Evolutionary conservation across 1,140 invertebrate species (phyloP).

Genomic region (Plutomurus gul): DNA sequence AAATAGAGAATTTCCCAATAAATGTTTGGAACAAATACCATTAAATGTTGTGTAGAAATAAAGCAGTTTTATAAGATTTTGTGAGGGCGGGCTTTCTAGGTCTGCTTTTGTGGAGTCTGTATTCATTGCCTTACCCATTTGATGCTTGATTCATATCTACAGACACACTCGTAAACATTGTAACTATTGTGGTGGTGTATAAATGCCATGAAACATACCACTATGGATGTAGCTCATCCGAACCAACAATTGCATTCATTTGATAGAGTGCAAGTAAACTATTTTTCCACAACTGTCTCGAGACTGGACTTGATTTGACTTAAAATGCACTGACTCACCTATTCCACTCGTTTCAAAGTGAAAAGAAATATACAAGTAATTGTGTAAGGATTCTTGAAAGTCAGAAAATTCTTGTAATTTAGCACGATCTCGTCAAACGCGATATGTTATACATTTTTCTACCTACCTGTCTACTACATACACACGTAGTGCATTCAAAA

Average conservation of each 20-base stretch:
- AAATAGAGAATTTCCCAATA: too few relatives aligned
- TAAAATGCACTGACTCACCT: neutral
- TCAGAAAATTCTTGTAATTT: conserved; percentile 31
- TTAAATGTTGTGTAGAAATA: too few relatives aligned
- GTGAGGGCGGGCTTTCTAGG: too few relatives aligned
- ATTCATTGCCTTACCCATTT: neutral
- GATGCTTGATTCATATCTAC: conserved; percentile 5
- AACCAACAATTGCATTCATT: neutral
- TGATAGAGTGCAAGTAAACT: neutral
- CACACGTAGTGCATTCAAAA: too few relatives aligned
- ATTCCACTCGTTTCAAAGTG: neutral
- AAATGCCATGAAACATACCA: neutral
- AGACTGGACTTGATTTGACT: conserved; percentile 10
- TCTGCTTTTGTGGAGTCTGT: too few relatives aligned
- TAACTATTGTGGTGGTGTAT: neutral
- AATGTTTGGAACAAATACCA: too few relatives aligned
- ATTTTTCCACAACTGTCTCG: conserved; percentile 11
- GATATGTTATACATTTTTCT: neutral
- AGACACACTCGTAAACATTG: neutral
- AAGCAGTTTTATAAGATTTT: too few relatives aligned
- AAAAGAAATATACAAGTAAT: neutral
- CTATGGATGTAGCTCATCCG: neutral
- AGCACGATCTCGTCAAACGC: neutral
- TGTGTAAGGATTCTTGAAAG: conserved; percentile 14
- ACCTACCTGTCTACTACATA: neutral